Evolutionary conservation across 2,113 vertebrate genomes (phyloP).

Genomic region (Paralichthys olivaceus): DNA sequence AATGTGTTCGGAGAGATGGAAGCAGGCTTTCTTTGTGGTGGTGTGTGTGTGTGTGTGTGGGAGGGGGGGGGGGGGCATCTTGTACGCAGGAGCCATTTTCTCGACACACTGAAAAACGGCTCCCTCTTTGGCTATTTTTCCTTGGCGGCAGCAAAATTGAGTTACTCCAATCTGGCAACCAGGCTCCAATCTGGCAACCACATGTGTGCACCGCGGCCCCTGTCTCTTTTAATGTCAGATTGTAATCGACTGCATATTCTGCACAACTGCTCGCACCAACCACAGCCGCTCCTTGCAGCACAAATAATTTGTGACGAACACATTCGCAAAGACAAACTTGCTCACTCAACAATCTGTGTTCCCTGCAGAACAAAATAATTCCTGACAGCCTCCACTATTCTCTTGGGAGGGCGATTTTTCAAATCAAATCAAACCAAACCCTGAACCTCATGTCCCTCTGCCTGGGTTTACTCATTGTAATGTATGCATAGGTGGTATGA

Average conservation of each 20-base stretch:
- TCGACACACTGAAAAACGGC: slow-evolving; percentile 57
- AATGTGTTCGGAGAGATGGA: slow-evolving; percentile 55
- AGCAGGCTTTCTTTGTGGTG: slow-evolving; percentile 16
- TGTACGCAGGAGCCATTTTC: slow-evolving; percentile 56
- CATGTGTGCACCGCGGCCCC: slow-evolving; percentile 66
- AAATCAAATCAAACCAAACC: slow-evolving; percentile 7
- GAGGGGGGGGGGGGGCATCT: slow-evolving; percentile 9
- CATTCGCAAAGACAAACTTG: slow-evolving; percentile 44
- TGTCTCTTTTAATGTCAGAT: slow-evolving; percentile 59
- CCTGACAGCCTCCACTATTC: neutral
- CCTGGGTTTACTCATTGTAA: slow-evolving; percentile 32
- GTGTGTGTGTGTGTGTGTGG: neutral
- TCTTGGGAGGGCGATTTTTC: neutral
- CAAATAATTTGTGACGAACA: slow-evolving; percentile 47
- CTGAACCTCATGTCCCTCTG: slow-evolving; percentile 2
- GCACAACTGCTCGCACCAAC: slow-evolving; percentile 35
- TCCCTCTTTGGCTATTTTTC: slow-evolving; percentile 55
- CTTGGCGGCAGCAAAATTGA: slow-evolving; percentile 51
- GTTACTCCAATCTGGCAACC: slow-evolving; percentile 65
- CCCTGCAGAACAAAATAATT: slow-evolving; percentile 7
- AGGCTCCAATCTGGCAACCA: slow-evolving; percentile 74
- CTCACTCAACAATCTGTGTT: slow-evolving; percentile 22
- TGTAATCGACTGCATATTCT: slow-evolving; percentile 54
- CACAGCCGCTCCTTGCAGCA: slow-evolving; percentile 49
- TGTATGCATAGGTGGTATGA: slow-evolving; percentile 21